phyloP scores from a whole-genome alignment of 2,113 vertebrate genomes.

The Collichthys lucidus region DNA sequence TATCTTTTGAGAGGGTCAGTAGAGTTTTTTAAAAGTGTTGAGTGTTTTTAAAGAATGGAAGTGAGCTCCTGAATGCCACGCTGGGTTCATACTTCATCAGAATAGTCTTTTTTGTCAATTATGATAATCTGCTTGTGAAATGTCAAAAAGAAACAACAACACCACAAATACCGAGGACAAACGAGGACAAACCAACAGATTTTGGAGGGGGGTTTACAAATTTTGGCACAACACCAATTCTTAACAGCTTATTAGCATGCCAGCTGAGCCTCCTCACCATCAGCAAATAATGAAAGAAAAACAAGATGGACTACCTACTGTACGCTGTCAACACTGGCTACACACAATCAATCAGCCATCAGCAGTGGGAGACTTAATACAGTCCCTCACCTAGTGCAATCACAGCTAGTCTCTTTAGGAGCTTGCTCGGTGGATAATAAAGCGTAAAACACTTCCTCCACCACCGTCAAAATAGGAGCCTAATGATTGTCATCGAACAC shows the following conservation, averaged over 20 bases:
- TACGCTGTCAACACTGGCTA: constrained; percentile 63
- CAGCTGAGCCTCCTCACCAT: constrained; percentile 57
- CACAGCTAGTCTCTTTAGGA: constrained; percentile 8
- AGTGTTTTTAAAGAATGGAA: not conserved
- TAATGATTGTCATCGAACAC: constrained; percentile 22
- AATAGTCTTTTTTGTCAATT: not conserved
- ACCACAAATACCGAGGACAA: constrained; percentile 25
- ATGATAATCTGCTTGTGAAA: not conserved
- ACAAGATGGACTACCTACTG: constrained; percentile 73
- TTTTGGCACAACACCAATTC: constrained; percentile 51
- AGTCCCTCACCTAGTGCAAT: constrained; percentile 11
- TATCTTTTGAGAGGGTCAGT: not conserved
- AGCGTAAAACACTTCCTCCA: not conserved
- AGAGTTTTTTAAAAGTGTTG: not conserved
- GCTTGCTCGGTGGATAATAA: constrained; percentile 32
- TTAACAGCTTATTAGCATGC: constrained; percentile 64
- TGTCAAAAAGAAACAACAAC: not conserved
- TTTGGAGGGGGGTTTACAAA: not conserved
- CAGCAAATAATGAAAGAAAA: constrained; percentile 69
- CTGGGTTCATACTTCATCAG: not conserved
- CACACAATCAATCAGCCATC: constrained; percentile 72
- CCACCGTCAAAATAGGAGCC: constrained; percentile 10
- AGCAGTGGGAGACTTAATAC: constrained; percentile 24
- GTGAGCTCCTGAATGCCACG: not conserved
- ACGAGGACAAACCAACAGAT: constrained; percentile 37